These are phyloP conservation scores for Hydrocynus forskahlii DNA, from an alignment of 2,797 vertebrate species.

Conservation along the genomic window DNA sequence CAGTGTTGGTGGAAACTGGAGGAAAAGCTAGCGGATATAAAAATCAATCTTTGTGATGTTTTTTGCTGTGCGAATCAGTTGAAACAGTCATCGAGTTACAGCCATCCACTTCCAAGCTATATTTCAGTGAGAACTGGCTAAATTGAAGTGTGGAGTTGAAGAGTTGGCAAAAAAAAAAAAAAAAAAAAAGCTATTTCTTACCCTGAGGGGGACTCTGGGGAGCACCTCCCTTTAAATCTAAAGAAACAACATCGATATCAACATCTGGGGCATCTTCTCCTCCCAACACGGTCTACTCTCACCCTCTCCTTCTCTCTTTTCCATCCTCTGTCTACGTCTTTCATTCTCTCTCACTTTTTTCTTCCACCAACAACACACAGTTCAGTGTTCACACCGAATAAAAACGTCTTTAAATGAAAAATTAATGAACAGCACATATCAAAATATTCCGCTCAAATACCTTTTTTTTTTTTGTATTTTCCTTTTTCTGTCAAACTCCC, in stretches of 20 bases:
- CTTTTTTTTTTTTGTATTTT: not conserved
- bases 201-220: slow-evolving; percentile 60
- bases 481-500: slow-evolving; percentile 22
- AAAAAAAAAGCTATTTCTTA: slow-evolving; percentile 62
- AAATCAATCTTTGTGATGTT: slow-evolving; percentile 58
- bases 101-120: slow-evolving; percentile 57
- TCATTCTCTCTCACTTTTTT: slow-evolving; percentile 7
- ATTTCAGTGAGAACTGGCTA: slow-evolving; percentile 63
- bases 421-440: slow-evolving; percentile 37
- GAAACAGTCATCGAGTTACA: slow-evolving; percentile 55
- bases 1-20: slow-evolving; percentile 24
- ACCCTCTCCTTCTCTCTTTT: slow-evolving; percentile 33
- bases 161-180: slow-evolving; percentile 57
- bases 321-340: slow-evolving; percentile 30
- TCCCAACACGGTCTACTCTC: slow-evolving; percentile 48
- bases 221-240: slow-evolving; percentile 63
- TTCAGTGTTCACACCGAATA: slow-evolving; percentile 28
- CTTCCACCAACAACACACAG: not conserved
- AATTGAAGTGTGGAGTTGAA: slow-evolving; percentile 62
- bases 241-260: slow-evolving; percentile 67
- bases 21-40: slow-evolving; percentile 51
- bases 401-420: slow-evolving; percentile 39
- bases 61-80: slow-evolving; percentile 47
- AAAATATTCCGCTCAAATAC: slow-evolving; percentile 40
- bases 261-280: slow-evolving; percentile 61